These are phyloP conservation scores for Porites lobata DNA, from an alignment of 92 coral and sea anemone genomes.

Conservation along the genomic window DNA sequence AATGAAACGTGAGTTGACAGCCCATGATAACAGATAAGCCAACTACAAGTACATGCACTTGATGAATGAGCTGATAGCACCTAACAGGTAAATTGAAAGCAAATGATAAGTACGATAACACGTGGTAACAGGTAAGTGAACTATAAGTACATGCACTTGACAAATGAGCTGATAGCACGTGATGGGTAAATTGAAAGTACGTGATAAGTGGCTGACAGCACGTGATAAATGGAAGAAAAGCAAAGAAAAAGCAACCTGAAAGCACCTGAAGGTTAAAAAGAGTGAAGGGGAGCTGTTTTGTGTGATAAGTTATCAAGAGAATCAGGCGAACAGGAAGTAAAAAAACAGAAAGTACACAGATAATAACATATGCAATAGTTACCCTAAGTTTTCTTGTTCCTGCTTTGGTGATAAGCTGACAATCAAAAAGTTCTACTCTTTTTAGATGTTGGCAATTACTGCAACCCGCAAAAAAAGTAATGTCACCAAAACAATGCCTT, in stretches of 20 bases:
- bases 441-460: constrained; percentile 93
- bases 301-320: no score
- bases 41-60: no score
- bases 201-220: no score
- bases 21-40: background rate
- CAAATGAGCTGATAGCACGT: background rate
- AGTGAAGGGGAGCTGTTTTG: no score
- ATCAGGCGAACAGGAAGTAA: no score
- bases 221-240: background rate
- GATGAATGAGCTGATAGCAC: background rate
- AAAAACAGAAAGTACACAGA: background rate
- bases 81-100: background rate
- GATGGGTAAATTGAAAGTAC: background rate
- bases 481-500: no score
- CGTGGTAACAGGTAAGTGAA: background rate
- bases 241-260: no score
- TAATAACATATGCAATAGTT: background rate
- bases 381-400: constrained; percentile 98
- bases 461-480: background rate
- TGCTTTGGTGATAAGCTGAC: constrained; percentile 94
- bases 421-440: constrained; percentile 98
- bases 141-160: no score
- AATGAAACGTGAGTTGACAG: no score
- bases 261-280: no score
- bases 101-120: no score